phyloP scores from a whole-genome alignment of 2,797 vertebrate species.

The Chelon labrosus region DNA sequence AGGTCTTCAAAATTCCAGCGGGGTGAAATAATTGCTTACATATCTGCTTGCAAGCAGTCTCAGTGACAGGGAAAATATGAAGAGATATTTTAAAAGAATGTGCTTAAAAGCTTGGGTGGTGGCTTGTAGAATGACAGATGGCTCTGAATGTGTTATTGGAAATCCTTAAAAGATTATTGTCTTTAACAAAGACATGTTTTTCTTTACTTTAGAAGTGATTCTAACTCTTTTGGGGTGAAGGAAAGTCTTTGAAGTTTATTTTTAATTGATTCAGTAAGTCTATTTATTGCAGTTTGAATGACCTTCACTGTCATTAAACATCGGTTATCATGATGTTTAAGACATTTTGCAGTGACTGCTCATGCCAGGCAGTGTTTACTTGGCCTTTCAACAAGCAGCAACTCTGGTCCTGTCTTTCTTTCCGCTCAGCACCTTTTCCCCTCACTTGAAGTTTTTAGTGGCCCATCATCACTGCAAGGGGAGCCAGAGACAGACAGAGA shows the following conservation, averaged over 20 bases:
- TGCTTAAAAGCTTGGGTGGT: too few relatives aligned
- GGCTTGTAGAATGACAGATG: too few relatives aligned
- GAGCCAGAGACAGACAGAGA: conserved; percentile 38
- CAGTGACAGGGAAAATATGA: background rate
- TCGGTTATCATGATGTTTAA: background rate
- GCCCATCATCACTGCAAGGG: conserved; percentile 24
- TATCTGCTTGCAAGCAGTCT: background rate
- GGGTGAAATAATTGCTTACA: background rate
- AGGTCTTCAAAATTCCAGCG: background rate
- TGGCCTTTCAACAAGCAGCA: conserved; percentile 43
- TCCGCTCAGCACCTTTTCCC: conserved; percentile 66
- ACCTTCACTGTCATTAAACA: background rate
- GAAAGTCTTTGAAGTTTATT: background rate
- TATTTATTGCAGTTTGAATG: background rate
- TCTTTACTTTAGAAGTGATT: background rate
- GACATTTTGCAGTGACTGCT: conserved; percentile 2
- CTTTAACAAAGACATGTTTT: background rate
- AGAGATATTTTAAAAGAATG: background rate
- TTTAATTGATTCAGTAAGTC: background rate
- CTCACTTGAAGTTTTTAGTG: conserved; percentile 56
- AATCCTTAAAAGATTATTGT: background rate
- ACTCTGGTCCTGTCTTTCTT: conserved; percentile 54
- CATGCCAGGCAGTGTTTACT: conserved; percentile 59
- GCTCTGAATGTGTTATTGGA: too few relatives aligned
- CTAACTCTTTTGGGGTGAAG: background rate